phyloP scores from a whole-genome alignment of 2,113 vertebrate species.

The Caranx ignobilis region DNA sequence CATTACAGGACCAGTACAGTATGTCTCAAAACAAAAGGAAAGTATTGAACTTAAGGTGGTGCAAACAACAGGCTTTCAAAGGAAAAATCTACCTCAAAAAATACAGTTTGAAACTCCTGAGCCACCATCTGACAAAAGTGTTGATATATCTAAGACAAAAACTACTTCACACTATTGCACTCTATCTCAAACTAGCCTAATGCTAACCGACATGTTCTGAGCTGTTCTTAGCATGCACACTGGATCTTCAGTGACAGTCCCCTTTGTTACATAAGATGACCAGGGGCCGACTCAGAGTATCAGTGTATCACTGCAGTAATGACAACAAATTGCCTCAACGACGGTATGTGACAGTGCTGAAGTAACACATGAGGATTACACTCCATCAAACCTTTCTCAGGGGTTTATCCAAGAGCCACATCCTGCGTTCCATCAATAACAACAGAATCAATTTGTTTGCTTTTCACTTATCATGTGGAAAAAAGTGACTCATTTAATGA shows the following conservation, averaged over 20 bases:
- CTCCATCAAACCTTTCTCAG: constrained; percentile 21
- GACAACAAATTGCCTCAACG: constrained; percentile 1
- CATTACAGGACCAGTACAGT: no score
- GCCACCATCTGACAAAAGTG: no score
- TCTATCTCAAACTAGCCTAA: background rate
- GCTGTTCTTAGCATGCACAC: background rate
- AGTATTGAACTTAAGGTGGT: no score
- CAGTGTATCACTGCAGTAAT: constrained; percentile 17
- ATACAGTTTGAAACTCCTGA: no score
- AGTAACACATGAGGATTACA: constrained; percentile 23
- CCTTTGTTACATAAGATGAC: constrained; percentile 1
- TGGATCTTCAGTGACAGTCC: background rate
- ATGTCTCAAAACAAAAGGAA: no score
- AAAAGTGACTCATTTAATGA: constrained; percentile 72
- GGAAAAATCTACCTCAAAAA: no score
- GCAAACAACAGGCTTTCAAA: no score
- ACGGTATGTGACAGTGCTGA: background rate
- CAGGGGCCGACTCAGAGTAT: constrained; percentile 13
- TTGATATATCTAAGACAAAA: background rate
- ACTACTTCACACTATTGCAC: background rate
- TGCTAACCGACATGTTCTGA: background rate
- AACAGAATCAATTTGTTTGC: constrained; percentile 70
- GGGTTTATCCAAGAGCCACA: constrained; percentile 54
- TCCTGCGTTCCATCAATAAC: constrained; percentile 58
- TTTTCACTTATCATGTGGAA: constrained; percentile 73